Evolutionary conservation across 1,140 invertebrate species (phyloP).

Genomic region (Rhagoletis pomonella): DNA sequence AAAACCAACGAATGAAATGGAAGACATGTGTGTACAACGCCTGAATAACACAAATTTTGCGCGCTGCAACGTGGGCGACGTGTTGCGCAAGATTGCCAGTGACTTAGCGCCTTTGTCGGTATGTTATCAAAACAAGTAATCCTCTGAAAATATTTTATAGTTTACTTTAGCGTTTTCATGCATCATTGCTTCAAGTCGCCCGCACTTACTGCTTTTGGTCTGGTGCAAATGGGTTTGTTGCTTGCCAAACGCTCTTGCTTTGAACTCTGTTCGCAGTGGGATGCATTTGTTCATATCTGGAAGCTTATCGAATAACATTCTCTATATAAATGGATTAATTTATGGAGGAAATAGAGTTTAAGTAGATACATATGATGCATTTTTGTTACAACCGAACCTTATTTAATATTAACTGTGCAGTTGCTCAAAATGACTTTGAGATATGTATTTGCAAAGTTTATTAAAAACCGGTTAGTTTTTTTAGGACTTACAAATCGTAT

Average conservation of each 20-base stretch:
- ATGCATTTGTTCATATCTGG: neutral
- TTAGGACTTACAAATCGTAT: no score
- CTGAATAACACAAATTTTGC: neutral
- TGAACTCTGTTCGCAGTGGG: neutral
- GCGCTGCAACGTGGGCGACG: neutral
- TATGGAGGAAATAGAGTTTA: neutral
- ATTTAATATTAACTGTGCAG: neutral
- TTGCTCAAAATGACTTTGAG: no score
- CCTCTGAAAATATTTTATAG: neutral
- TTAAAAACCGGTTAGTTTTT: no score
- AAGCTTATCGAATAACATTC: neutral
- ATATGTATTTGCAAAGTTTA: no score
- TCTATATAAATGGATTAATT: neutral
- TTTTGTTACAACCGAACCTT: neutral
- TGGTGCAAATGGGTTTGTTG: no score
- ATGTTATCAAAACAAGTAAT: neutral
- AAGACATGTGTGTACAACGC: neutral
- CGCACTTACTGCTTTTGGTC: no score
- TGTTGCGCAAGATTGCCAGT: neutral
- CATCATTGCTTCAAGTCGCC: neutral
- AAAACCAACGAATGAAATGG: neutral
- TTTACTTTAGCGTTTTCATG: neutral
- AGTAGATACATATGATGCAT: neutral
- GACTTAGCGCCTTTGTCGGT: neutral
- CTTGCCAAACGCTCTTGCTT: no score